Evolutionary conservation across 2,113 vertebrate genomes (phyloP).

Genomic region (Tupaia chinensis): DNA sequence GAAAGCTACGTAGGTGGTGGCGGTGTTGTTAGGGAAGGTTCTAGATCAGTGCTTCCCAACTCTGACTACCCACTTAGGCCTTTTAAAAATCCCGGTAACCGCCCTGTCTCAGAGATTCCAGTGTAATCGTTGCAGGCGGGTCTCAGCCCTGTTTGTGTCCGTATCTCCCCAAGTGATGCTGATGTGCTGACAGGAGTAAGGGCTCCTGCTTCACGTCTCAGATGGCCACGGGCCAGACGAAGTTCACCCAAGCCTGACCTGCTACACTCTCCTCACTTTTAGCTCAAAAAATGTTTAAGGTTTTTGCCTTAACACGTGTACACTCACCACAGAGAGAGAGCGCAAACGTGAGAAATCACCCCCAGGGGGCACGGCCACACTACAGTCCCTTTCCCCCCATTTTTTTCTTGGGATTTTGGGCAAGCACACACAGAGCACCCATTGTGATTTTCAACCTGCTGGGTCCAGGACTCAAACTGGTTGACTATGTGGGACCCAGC

Average conservation of each 20-base stretch:
- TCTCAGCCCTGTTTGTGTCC: neutral
- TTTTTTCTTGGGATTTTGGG: no score
- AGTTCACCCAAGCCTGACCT: neutral
- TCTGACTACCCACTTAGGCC: neutral
- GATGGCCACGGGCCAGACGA: neutral
- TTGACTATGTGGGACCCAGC: no score
- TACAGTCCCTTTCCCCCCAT: no score
- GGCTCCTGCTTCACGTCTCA: neutral
- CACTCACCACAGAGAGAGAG: no score
- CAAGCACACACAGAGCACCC: no score
- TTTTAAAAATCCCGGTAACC: constrained; percentile 10
- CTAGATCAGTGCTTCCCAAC: constrained; percentile 20
- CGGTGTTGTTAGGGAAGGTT: neutral
- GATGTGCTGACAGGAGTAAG: neutral
- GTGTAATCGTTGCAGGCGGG: neutral
- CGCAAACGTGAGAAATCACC: no score
- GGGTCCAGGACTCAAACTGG: no score
- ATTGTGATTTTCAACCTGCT: no score
- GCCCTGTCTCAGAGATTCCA: neutral
- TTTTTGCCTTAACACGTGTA: no score
- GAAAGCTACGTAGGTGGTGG: neutral
- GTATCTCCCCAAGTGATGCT: neutral
- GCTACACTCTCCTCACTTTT: neutral
- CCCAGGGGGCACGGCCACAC: no score
- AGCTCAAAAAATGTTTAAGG: neutral